phyloP scores from a whole-genome alignment of 2,797 vertebrate genomes.

The Poliocrania exsul region DNA sequence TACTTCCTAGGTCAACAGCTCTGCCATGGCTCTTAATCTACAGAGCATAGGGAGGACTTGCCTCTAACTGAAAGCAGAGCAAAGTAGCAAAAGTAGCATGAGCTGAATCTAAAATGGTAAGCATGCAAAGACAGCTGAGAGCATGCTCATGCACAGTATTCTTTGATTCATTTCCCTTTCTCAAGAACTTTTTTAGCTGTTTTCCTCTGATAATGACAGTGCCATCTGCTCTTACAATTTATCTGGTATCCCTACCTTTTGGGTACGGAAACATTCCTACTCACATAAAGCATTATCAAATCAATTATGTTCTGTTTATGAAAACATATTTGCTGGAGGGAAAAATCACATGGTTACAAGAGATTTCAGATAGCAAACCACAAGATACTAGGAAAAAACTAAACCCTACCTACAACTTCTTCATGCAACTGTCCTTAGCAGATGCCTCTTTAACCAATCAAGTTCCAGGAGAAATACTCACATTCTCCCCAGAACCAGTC shows the following conservation, averaged over 20 bases:
- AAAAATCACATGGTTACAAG: background rate
- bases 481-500: background rate
- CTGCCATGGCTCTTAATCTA: background rate
- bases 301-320: background rate
- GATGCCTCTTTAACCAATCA: background rate
- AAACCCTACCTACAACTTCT: background rate
- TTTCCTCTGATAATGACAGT: background rate
- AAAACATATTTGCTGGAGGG: background rate
- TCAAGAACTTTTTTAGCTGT: background rate
- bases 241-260: background rate
- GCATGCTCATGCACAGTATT: background rate
- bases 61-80: background rate
- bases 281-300: background rate
- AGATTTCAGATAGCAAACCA: background rate
- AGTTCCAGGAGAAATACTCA: background rate
- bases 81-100: background rate
- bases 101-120: background rate
- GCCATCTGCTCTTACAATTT: background rate
- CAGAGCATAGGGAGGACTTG: background rate
- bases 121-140: background rate
- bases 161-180: background rate
- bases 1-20: background rate
- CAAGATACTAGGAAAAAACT: background rate
- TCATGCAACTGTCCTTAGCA: background rate
- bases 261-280: background rate